A percentile compares a stretch with the other conserved stretches of the same genome.
phyloP scores from a whole-genome alignment of 2,113 vertebrate species.

The Lophotis ruficrista region DNA sequence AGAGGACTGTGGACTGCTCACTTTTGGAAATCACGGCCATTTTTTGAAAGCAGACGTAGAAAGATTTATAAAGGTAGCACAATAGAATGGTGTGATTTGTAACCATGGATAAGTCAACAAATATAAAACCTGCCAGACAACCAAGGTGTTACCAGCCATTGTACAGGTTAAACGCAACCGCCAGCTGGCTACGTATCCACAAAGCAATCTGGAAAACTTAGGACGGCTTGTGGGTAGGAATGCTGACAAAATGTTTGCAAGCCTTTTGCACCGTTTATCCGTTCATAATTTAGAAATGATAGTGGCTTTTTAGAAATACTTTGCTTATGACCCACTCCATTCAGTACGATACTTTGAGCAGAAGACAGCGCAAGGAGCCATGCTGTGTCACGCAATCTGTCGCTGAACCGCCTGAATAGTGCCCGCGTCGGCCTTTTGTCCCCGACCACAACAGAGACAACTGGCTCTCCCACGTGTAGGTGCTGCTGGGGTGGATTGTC shows the following conservation, averaged over 20 bases:
- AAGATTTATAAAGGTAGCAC: background rate
- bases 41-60: background rate
- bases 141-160: background rate
- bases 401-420: background rate
- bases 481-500: constrained; percentile 34
- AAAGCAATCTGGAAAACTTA: background rate
- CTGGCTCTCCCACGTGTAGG: background rate
- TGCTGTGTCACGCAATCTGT: constrained; percentile 31
- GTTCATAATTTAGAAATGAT: constrained; percentile 24
- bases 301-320: constrained; percentile 20
- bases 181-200: background rate
- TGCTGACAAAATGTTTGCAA: background rate
- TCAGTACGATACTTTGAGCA: background rate
- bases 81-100: background rate
- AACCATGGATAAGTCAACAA: background rate
- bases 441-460: background rate
- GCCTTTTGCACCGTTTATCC: background rate
- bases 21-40: background rate
- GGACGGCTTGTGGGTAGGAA: background rate
- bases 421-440: constrained; percentile 9
- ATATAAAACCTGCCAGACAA: background rate
- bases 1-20: background rate
- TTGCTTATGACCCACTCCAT: background rate
- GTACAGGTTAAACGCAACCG: background rate
- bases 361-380: background rate